Conservation (phyloP, 2,888 invertebrate species). For the Nematopogon swammerdamellus region DNA sequence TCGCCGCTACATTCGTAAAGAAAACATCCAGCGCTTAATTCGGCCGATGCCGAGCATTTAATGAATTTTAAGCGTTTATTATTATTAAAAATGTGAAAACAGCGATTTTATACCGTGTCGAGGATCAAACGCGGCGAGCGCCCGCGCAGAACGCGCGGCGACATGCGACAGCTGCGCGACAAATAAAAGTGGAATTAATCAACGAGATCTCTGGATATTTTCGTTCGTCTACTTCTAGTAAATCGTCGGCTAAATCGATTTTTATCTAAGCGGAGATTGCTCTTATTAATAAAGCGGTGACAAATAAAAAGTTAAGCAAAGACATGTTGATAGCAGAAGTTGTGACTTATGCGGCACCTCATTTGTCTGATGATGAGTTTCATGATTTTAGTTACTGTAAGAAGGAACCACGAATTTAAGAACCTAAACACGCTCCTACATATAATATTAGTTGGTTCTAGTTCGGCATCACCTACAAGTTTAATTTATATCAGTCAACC, state of each 20-base stretch:
- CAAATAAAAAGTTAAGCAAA: too few relatives aligned
- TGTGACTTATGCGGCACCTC: too few relatives aligned
- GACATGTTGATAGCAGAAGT: too few relatives aligned
- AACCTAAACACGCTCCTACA: too few relatives aligned
- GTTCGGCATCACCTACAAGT: too few relatives aligned
- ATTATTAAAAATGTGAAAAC: background rate
- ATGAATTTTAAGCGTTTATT: background rate
- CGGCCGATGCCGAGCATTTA: background rate
- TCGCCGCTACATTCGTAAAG: background rate
- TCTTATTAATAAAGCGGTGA: background rate
- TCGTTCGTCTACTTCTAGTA: background rate
- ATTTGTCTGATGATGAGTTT: too few relatives aligned
- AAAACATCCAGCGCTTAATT: background rate
- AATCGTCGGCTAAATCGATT: background rate
- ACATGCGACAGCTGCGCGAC: constrained; percentile 42
- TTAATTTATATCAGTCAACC: too few relatives aligned
- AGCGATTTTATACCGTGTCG: background rate
- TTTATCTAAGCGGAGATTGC: background rate
- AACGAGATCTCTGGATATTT: constrained; percentile 16
- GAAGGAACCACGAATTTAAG: too few relatives aligned
- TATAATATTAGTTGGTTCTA: too few relatives aligned
- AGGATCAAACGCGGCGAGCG: background rate
- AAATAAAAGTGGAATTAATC: constrained; percentile 53
- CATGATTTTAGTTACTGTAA: too few relatives aligned
- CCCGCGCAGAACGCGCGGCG: constrained; percentile 25